These are phyloP conservation scores for Rissa tridactyla DNA, from an alignment of 2,113 vertebrate species.

Conservation along the genomic window DNA sequence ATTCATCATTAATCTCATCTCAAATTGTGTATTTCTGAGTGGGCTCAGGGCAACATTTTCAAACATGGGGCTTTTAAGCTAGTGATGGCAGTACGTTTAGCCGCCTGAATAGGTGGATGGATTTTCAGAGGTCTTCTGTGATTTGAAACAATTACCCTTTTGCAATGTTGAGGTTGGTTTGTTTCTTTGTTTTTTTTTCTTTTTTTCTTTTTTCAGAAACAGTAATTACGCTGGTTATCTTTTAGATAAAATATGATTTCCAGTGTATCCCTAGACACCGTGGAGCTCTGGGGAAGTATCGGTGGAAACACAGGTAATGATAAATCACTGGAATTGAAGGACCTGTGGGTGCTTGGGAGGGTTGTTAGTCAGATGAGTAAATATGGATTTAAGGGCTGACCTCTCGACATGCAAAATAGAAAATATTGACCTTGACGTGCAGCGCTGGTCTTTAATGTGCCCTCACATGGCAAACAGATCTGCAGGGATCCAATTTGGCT, in stretches of 20 bases:
- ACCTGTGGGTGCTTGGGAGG: not conserved
- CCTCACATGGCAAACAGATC: not conserved
- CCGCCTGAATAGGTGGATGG: not conserved
- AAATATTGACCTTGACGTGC: not conserved
- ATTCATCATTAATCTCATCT: not conserved
- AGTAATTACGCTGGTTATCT: not conserved
- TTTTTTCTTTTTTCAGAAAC: not conserved
- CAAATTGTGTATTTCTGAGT: not conserved
- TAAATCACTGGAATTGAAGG: not conserved
- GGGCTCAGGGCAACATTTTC: not conserved
- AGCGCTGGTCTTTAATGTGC: not conserved
- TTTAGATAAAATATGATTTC: not conserved
- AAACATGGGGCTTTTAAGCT: not conserved
- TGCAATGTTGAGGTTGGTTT: not conserved
- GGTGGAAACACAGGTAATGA: not conserved
- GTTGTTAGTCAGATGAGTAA: not conserved
- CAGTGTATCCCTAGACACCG: not conserved
- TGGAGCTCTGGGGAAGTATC: not conserved
- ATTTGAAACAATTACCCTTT: not conserved
- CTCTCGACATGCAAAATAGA: not conserved
- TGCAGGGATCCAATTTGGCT: not conserved
- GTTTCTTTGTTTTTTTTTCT: not conserved
- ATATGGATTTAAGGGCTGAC: not conserved
- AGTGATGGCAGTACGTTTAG: not conserved
- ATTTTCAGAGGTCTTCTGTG: slow-evolving; percentile 10